These are phyloP conservation scores for Augochlorella aurata DNA, from an alignment of 2,888 invertebrate species.

Conservation along the genomic window DNA sequence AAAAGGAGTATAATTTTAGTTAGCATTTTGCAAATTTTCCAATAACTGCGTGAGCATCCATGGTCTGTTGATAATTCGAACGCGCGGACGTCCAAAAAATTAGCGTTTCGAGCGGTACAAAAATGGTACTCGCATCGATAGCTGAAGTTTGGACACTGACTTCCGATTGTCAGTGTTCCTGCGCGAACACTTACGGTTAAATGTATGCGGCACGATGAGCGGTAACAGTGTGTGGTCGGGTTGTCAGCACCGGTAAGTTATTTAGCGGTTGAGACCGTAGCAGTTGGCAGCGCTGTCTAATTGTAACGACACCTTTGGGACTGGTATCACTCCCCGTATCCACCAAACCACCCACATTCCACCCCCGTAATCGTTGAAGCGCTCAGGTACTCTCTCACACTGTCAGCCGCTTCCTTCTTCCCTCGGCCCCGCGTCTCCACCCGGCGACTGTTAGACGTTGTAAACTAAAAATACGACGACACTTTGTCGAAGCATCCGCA, in stretches of 20 bases:
- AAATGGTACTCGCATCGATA: not conserved
- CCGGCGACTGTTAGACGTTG: conserved; percentile 70
- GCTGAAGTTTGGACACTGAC: not conserved
- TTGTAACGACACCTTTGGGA: conserved; percentile 81
- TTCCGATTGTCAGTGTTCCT: not conserved
- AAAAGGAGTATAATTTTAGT: too few relatives aligned
- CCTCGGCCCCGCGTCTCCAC: conserved; percentile 38
- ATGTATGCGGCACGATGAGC: conserved; percentile 60
- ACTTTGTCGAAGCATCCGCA: conserved; percentile 69
- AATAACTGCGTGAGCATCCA: too few relatives aligned
- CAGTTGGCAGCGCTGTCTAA: conserved; percentile 80
- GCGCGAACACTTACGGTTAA: conserved; percentile 39
- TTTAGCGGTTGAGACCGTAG: conserved; percentile 78
- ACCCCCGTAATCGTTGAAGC: conserved; percentile 70
- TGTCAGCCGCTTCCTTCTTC: conserved; percentile 36
- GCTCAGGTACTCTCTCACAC: conserved; percentile 67
- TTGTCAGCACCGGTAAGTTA: conserved; percentile 81
- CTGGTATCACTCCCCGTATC: conserved; percentile 71
- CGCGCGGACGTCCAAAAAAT: too few relatives aligned
- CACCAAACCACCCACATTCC: conserved; percentile 68
- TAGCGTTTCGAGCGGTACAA: too few relatives aligned
- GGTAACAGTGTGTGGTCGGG: conserved; percentile 76
- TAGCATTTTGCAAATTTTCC: too few relatives aligned
- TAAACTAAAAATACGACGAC: conserved; percentile 79
- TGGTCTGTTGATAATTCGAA: too few relatives aligned